Base-by-base conservation (phyloP, 2,797 vertebrate species). In the Leptatherina wallacei region DNA sequence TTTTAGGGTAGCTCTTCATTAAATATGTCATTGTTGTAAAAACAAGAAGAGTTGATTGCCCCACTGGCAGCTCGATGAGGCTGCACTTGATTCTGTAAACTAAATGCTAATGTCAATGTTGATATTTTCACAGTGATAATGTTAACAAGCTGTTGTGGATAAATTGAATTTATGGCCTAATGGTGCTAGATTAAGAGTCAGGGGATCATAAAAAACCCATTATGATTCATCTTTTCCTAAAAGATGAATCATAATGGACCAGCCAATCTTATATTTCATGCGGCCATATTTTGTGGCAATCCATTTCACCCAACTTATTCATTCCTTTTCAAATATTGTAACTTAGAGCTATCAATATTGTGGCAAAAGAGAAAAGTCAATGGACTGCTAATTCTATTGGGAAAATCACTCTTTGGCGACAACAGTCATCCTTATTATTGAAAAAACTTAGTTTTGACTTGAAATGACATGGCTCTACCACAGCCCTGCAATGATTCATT, bases 91-190 rank as follows among this genome's bases (percentile, higher is more conserved):
- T 49, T 58, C 24, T 44, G 54, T 29, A 24, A 35, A 59, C 32
- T 32, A 62, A 79, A 65, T 44, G 40, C 36, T 61, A 59, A 59
- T 52, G 44, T 36, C 47, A 38, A 11, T 40, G 14, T 61, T 75
- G 61, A 52, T 35, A 63, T 75, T 64, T 54, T 35, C 32, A 55
- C 24, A 42, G 12, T 36, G 40, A 76, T 61, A 64, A 22, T 49
- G 30, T 69, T 66, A 66, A 57, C 65, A 59, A 58, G 52, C 38
- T 64, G 57, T 61, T 71, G 44, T 38, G 62, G 55, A 64, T 40
- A 55, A 54, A 33, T 70, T 59, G 47, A 72, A 49, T 61, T 60
- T 51, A 30, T 51, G 44, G 35, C 30, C 30, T 64, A 38, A 32
- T 58, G 36, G 20, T 35, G 44, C 60, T 44, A 36, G 32, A 64